Percentiles rank a stretch among this genome's conserved stretches.
Evolutionary conservation across 2,888 invertebrate species (phyloP).

Genomic region (Melanophora roralis): DNA sequence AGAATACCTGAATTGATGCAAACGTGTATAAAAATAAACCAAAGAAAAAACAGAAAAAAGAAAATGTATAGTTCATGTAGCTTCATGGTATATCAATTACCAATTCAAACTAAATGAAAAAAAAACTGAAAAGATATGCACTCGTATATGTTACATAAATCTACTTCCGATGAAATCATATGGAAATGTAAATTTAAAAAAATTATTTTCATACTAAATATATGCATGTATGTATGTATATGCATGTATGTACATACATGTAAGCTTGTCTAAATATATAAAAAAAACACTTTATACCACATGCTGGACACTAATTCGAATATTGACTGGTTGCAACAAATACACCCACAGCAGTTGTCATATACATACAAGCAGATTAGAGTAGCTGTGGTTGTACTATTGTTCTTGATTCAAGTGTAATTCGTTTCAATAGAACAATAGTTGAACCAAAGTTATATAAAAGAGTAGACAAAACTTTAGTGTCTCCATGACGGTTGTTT

Average conservation of each 20-base stretch:
- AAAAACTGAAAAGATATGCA: background rate
- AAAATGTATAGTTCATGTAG: background rate
- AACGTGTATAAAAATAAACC: background rate
- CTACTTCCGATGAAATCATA: conserved; percentile 68
- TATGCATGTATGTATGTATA: no score
- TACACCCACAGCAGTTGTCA: background rate
- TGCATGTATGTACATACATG: background rate
- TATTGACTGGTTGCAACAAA: background rate
- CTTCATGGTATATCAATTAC: background rate
- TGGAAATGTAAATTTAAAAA: conserved; percentile 73
- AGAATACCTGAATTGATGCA: background rate
- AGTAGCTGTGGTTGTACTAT: background rate
- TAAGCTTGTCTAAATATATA: background rate
- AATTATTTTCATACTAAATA: conserved; percentile 50
- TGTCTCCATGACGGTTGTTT: no score
- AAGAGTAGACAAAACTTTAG: no score
- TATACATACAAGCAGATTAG: background rate
- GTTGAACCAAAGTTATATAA: no score
- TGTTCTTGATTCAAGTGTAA: no score
- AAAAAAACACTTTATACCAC: background rate
- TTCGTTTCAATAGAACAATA: background rate
- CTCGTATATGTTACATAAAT: background rate
- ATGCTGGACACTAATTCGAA: background rate
- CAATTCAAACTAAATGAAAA: conserved; percentile 22
- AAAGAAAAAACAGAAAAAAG: background rate